Evolutionary conservation across 1,140 invertebrate species (phyloP), one percentile per base, ranked within the genome.

Genomic region (Magallana gigas): DNA sequence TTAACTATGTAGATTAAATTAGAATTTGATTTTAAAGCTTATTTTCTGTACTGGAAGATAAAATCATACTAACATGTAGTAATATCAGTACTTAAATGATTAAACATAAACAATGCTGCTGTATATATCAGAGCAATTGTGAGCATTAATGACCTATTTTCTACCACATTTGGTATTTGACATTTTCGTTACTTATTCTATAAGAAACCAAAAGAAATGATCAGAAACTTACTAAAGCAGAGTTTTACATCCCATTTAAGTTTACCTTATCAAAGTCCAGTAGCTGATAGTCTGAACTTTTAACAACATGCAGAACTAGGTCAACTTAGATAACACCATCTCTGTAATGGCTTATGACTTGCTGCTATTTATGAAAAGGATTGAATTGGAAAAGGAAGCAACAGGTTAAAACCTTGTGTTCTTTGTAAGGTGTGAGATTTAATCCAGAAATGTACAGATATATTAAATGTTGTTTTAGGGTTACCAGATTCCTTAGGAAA

Each of bases 401-500:
- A 29, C 68, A 29, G 68, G 68, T 76, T 12, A 48, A 48, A 48
- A 48, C 36, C 36, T 48, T 48, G 36, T 48, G 36, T 48, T 48
- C 36, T 48, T 48, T 48, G 3, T 48, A 48, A 48, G 36, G 36
- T 48, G 36, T 48, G 36, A 48, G 36, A 48, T 48, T 48, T 48
- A 48, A 48, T 48, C 36, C 36, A 48, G 36, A 48, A 23, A 48
- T 48, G 0, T 48, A 48, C 60, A 62, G 5, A 1, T 14, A 60
- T 84, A 48, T n/a, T 88, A 60, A 57, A 23, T 87, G 57, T 85
- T 14, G 84, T 86, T 86, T 11, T 86, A 91, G 88, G 90, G 83
- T 84, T 91, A 68, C 84, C 88, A 76, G 91, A 91, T 84, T 85
- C 85, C 12, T 90, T 92, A 87, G 92, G 90, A 8, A 92, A 90